These are phyloP conservation scores for Pseudorasbora parva DNA, from an alignment of 2,113 vertebrate genomes.

Conservation along the genomic window DNA sequence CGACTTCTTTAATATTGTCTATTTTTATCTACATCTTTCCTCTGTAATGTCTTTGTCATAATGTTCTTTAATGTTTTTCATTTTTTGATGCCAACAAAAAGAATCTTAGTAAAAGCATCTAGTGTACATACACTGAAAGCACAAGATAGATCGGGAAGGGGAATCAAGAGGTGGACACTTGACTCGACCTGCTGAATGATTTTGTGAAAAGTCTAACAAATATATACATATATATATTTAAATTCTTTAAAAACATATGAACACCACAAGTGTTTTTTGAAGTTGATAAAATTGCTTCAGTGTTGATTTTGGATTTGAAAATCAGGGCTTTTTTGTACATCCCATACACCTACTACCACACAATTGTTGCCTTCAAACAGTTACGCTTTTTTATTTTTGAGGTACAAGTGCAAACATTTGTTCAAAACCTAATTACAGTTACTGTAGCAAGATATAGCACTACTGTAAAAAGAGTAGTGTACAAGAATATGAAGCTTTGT, in stretches of 20 bases:
- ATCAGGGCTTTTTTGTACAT: conserved; percentile 20
- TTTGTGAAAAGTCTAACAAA: conserved; percentile 13
- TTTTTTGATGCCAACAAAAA: background rate
- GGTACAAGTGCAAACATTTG: background rate
- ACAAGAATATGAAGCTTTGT: background rate
- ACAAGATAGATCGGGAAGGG: background rate
- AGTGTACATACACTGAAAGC: conserved; percentile 6
- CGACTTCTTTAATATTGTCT: background rate
- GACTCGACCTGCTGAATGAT: background rate
- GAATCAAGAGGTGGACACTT: background rate
- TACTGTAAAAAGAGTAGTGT: background rate
- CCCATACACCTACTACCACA: background rate
- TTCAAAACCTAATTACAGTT: conserved; percentile 18
- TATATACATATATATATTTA: background rate
- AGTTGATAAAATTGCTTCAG: background rate
- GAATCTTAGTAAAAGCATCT: conserved; percentile 11
- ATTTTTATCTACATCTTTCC: conserved; percentile 13
- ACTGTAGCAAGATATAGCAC: background rate
- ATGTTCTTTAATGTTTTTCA: background rate
- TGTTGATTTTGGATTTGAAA: background rate
- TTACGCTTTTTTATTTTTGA: background rate
- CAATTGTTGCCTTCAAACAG: conserved; percentile 22
- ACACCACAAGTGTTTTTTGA: background rate
- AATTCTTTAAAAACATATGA: background rate
- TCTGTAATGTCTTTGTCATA: background rate